Conservation (phyloP, 2,888 invertebrate genomes). For the Athripsodes cinereus region DNA sequence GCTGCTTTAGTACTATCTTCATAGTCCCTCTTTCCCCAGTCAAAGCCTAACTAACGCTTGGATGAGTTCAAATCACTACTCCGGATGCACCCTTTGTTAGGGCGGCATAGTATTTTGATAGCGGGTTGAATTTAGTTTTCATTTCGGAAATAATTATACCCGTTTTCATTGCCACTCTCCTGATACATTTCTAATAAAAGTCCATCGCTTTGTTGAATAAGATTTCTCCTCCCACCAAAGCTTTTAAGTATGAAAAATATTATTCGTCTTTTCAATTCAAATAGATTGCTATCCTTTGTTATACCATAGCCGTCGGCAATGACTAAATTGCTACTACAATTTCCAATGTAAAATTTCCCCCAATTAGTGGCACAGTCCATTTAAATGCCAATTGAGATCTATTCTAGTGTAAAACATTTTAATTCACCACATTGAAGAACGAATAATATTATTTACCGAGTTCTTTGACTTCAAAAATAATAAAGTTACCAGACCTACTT, state of each 20-base stretch:
- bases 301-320: neutral
- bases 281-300: neutral
- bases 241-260: too few relatives aligned
- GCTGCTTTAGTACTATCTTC: neutral
- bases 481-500: too few relatives aligned
- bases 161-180: neutral
- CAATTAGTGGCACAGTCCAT: too few relatives aligned
- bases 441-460: too few relatives aligned
- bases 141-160: conserved; percentile 28
- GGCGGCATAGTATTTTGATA: conserved; percentile 26
- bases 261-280: neutral
- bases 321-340: too few relatives aligned
- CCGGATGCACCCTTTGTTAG: conserved; percentile 28
- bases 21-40: conserved; percentile 3
- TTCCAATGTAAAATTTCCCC: too few relatives aligned
- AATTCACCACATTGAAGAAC: too few relatives aligned
- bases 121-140: conserved; percentile 26
- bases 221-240: neutral
- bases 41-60: conserved; percentile 20
- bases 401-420: too few relatives aligned
- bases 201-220: neutral
- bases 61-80: conserved; percentile 25
- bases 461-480: too few relatives aligned
- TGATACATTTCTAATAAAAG: neutral
- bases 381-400: too few relatives aligned